Evolutionary conservation across 2,797 vertebrate genomes (phyloP).

Genomic region (Chrysocyon brachyurus): DNA sequence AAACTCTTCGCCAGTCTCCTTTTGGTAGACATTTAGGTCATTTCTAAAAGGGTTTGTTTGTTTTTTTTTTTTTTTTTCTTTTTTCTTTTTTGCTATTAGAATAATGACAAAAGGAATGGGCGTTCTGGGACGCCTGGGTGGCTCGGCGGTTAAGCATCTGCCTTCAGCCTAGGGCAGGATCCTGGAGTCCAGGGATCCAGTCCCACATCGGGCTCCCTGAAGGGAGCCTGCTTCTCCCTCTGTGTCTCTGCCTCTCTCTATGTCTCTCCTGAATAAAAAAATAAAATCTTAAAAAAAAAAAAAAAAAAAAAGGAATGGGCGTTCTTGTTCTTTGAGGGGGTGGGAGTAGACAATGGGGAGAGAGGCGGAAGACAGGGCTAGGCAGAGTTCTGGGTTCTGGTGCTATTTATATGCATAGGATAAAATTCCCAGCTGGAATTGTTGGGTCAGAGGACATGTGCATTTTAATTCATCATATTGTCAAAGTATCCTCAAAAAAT

Average conservation of each 20-base stretch:
- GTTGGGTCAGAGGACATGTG: not conserved
- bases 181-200: too few species aligned
- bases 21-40: not conserved
- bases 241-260: too few species aligned
- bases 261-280: too few species aligned
- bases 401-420: not conserved
- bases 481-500: not conserved
- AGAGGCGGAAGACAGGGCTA: not conserved
- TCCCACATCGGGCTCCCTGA: too few species aligned
- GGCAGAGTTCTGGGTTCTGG: not conserved
- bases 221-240: too few species aligned
- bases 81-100: not conserved
- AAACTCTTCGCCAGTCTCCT: not conserved
- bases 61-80: not conserved
- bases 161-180: too few species aligned
- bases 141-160: too few species aligned
- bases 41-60: not conserved
- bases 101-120: not conserved
- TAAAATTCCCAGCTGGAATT: not conserved
- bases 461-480: constrained; percentile 21
- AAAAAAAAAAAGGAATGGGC: not conserved
- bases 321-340: not conserved
- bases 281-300: too few species aligned
- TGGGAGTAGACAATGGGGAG: too few species aligned
- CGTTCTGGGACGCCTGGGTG: not conserved